Evolutionary conservation across 2,113 vertebrate genomes (phyloP), one percentile per base, ranked within the genome.

Genomic region (Pipa parva): DNA sequence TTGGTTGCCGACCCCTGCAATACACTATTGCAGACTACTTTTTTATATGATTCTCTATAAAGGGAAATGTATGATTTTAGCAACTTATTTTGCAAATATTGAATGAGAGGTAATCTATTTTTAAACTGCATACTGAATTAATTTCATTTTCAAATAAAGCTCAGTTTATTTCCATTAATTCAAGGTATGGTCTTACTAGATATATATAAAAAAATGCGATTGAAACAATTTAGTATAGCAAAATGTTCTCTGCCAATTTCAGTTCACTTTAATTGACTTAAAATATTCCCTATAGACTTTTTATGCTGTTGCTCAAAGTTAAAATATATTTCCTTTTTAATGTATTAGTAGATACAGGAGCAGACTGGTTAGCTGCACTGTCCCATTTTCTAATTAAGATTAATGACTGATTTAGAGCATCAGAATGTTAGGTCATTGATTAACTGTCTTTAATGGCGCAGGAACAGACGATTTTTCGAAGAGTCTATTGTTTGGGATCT

Each of bases 361-460:
- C 21, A 59, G 55, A 51, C 36, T 59, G 64, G 20, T 50, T 36
- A 50, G 25, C 48, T 69, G 57, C 65, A 69, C 51, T 69, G 56
- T 52, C 60, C 31, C 65, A 69, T 69, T 69, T 60, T 52, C 29
- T 60, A 69, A 69, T 69, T 69, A 69, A 69, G 65, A 69, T 60
- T 60, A 69, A 60, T 69, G 65, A 54, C 65, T 60, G 65, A 60
- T 59, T 69, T 69, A 54, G 46, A 69, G 60, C 46, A 60, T 52
- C 46, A 52, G 48, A 69, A 60, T 45, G 52, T n/a, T 12, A 52
- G 46, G 65, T 52, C 65, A 69, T 69, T 54, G 65, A 69, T 69
- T 69, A 69, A 60, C 57, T 69, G 65, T 50, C 65, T 69, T 69
- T 69, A 59, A 60, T 60, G 46, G 37, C 28, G 33, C 31, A 29